Evolutionary conservation across 2,113 vertebrate species (phyloP), one percentile per base, ranked within the genome.

Genomic region (Tympanuchus pallidicinctus): DNA sequence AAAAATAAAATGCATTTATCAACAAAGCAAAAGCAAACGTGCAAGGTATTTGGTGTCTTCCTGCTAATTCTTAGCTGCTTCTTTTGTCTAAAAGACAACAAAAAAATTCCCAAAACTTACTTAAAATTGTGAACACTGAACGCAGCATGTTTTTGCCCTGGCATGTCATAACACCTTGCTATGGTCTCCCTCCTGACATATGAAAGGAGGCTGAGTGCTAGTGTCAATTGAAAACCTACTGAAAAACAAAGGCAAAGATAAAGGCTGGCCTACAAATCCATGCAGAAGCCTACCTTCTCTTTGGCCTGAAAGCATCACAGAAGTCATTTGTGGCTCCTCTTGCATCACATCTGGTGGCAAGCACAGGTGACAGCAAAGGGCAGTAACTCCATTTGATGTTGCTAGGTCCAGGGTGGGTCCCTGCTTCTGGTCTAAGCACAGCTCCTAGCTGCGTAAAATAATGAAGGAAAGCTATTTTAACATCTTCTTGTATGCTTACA

Each of bases 1-100:
- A 89, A 96, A 95, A 74, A 56, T 94, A 89, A 97, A 74, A 79
- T 19, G 27, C 3, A 89, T 94, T 82, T 63, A 83, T 45, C 47
- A 47, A 79, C 13, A 42, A 90, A 76, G 13, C 36, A 28, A 42
- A 86, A 87, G 4, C 10, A 75, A 71, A 40, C 22, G 28, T 7
- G 0, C 10, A 30, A 86, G 22, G 3, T 10, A 76, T 30, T 36
- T 38, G 27, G 17, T 52, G 27, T 11, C 13, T 13, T 82, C 42
- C 77, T 61, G 32, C 2, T 80, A 61, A 40, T 45, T 57, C 14
- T n/a, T 61, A 79, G 21, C 5, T 66, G 5, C 3, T 64, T 6
- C 9, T 64, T 59, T 45, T 76, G 27, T 56, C 16, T 34, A 48
- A 60, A 60, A 65, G 5, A 45, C 2, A 60, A 36, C 56, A 63